Base-by-base conservation (phyloP, 2,888 invertebrate genomes). In the Epinotia demarniana region DNA sequence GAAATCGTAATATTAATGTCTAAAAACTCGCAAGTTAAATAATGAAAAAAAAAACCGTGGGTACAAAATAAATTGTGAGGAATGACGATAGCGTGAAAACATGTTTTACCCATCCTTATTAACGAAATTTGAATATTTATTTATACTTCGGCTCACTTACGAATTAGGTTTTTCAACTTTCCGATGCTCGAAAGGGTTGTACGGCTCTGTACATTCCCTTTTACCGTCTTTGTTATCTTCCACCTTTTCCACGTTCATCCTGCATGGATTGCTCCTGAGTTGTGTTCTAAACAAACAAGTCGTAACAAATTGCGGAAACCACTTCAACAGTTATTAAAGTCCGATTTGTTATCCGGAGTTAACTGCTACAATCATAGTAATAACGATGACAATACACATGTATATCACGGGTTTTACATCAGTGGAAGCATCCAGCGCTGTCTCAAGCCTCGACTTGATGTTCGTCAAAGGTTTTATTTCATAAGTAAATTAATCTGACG, bases 111-210 rank as follows among this genome's bases (percentile, higher is more conserved):
- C n/a, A 18, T 11, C 18, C 6, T 18, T 18, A 55, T 55, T 18
- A 18, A 8, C 70, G 5, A 16, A 4, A 16, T 49, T 49, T 16
- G 5, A 16, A 13, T 49, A 49, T 49, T 49, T 49, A 16, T 16
- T 4, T 49, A 79, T 49, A 79, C 78, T 58, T 77, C 60, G 69
- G 63, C 57, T 58, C 63, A 93, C 94, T 93, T 86, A 94, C 94
- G 94, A 94, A 77, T 87, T 91, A 19, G 94, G 94, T 81, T 93
- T 92, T 79, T 90, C 87, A 16, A 94, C 92, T 79, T 88, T 78
- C 57, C 94, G 88, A 78, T 94, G 91, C 76, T 92, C 91, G 73
- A 89, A 93, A 0, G 94, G 94, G 80, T 94, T 84, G 72, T 94
- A 94, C 57, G 88, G 85, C 69, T 83, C 81, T 70, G 81, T 39